These are phyloP conservation scores for Polydrusus tereticollis DNA, from an alignment of 2,888 invertebrate genomes.

Conservation along the genomic window DNA sequence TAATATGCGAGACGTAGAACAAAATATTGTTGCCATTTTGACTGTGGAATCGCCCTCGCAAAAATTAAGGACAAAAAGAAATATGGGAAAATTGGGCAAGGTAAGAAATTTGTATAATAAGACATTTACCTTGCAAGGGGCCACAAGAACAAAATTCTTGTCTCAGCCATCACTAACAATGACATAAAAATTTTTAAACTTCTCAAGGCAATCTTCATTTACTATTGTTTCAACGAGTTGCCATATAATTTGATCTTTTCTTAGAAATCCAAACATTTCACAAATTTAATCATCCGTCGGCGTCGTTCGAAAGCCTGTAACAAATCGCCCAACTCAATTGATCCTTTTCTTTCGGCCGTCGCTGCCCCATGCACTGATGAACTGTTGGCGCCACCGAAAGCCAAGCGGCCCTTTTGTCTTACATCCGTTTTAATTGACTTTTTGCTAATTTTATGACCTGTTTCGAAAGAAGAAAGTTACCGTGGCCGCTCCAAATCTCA, in stretches of 20 bases:
- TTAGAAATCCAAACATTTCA: conserved; percentile 17
- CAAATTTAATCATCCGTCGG: conserved; percentile 19
- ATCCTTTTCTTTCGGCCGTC: conserved; percentile 3
- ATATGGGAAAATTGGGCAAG: too few species aligned
- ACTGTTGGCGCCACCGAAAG: conserved; percentile 54
- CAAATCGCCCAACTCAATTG: conserved; percentile 25
- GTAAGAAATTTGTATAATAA: too few species aligned
- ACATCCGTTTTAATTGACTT: conserved; percentile 56
- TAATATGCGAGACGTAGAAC: too few species aligned
- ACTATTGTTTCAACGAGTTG: too few species aligned
- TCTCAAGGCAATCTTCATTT: too few species aligned
- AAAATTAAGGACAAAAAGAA: too few species aligned
- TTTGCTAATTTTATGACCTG: conserved; percentile 56
- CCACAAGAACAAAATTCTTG: too few species aligned
- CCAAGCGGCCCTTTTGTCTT: conserved; percentile 55
- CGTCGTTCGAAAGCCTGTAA: conserved; percentile 13
- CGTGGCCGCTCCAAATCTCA: conserved; percentile 47
- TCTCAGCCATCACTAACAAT: too few species aligned
- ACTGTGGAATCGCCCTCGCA: too few species aligned
- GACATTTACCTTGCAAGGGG: too few species aligned
- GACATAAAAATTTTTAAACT: too few species aligned
- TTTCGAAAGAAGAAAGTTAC: conserved; percentile 34
- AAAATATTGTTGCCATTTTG: too few species aligned
- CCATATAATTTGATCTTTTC: not conserved
- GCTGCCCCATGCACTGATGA: conserved; percentile 23